These are phyloP conservation scores for Athetis lepigone DNA, from an alignment of 2,888 invertebrate genomes.

Conservation along the genomic window DNA sequence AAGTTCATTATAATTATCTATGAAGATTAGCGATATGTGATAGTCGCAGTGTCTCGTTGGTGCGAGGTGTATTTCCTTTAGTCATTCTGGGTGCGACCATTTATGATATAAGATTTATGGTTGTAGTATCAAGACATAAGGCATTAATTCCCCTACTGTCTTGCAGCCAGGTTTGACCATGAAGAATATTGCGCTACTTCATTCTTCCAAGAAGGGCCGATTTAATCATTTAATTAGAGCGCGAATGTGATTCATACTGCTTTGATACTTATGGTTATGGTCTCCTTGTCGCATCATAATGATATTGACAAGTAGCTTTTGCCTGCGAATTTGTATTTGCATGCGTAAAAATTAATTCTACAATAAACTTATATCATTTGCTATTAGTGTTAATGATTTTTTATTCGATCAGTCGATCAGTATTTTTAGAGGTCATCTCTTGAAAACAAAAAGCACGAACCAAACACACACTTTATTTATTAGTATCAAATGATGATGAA, in stretches of 20 bases:
- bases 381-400: too few relatives aligned
- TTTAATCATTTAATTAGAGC: slow-evolving; percentile 19
- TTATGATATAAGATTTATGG: slow-evolving; percentile 12
- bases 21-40: slow-evolving; percentile 30
- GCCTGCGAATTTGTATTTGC: too few relatives aligned
- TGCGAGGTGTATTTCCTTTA: slow-evolving; percentile 2
- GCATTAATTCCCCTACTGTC: neutral
- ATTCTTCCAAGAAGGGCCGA: slow-evolving; percentile 5
- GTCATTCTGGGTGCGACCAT: slow-evolving; percentile 11
- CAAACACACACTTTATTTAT: too few relatives aligned
- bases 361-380: too few relatives aligned
- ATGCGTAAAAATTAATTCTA: too few relatives aligned
- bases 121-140: neutral
- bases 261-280: slow-evolving; percentile 10
- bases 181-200: neutral
- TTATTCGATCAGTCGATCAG: too few relatives aligned
- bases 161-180: neutral
- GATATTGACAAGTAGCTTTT: slow-evolving; percentile 31
- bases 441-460: too few relatives aligned
- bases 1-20: slow-evolving; percentile 40
- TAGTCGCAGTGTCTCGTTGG: slow-evolving; percentile 2
- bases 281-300: slow-evolving; percentile 18
- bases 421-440: too few relatives aligned
- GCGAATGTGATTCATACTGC: slow-evolving; percentile 22
- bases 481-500: too few relatives aligned